Conservation (phyloP, 2,113 vertebrate genomes). For the Equus quagga region DNA sequence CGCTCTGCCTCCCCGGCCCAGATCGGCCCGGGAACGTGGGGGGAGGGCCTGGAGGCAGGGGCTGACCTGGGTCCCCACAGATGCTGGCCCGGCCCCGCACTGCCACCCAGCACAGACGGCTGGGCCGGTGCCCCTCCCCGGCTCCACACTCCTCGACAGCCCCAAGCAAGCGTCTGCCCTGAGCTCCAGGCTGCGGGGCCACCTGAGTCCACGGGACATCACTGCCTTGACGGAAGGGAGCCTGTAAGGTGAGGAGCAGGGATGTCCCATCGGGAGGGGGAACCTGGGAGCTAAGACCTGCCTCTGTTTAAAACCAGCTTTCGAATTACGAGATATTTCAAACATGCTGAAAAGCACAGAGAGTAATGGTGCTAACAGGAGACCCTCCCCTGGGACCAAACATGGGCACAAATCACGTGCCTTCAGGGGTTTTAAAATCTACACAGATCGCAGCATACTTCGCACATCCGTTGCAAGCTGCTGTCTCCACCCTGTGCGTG, state of each 20-base stretch:
- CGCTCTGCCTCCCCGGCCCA: fast-evolving
- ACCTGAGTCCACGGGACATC: fast-evolving
- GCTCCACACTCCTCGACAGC: fast-evolving
- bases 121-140: too few species aligned
- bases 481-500: not conserved
- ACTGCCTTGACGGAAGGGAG: not conserved
- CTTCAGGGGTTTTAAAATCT: not conserved
- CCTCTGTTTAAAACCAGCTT: not conserved
- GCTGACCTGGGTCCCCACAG: not conserved
- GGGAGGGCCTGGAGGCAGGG: fast-evolving
- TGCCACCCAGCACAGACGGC: not conserved
- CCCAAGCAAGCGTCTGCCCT: not conserved
- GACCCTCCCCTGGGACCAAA: fast-evolving
- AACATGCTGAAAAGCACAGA: fast-evolving
- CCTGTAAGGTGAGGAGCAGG: fast-evolving
- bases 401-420: fast-evolving
- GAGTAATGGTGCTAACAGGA: fast-evolving
- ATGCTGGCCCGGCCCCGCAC: too few species aligned
- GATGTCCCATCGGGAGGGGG: not conserved
- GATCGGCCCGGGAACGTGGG: not conserved
- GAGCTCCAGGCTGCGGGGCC: not conserved
- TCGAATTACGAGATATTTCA: not conserved
- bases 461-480: fast-evolving
- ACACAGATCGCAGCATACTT: fast-evolving
- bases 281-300: not conserved